Percentiles rank a stretch among this genome's conserved stretches.
Conservation (phyloP, 2,113 vertebrate genomes). For the Phyllostomus hastatus region DNA sequence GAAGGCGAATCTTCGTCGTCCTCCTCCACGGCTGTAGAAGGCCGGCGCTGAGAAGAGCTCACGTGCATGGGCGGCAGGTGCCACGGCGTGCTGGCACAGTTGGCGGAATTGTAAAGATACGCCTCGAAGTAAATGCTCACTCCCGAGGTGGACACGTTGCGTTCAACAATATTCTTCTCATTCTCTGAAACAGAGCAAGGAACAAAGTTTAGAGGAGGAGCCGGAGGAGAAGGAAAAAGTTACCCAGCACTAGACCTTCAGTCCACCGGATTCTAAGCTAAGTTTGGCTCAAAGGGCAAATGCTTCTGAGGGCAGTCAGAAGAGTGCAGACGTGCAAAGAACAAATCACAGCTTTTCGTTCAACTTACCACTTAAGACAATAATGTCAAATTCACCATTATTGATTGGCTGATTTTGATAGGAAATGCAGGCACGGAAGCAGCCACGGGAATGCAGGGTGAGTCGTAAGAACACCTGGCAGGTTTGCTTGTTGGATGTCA, state of each 20-base stretch:
- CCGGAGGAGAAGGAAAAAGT: not conserved
- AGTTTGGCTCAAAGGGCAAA: not conserved
- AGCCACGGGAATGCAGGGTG: slow-evolving; percentile 90
- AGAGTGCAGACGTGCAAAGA: not conserved
- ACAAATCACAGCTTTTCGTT: slow-evolving; percentile 34
- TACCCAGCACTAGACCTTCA: not conserved
- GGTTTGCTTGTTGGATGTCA: slow-evolving; percentile 89
- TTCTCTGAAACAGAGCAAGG: slow-evolving; percentile 84
- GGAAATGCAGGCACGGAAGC: slow-evolving; percentile 93
- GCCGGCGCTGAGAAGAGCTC: slow-evolving; percentile 89
- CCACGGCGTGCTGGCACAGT: slow-evolving; percentile 90
- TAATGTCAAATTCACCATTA: slow-evolving; percentile 98
- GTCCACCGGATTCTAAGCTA: not conserved
- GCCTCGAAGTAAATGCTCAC: slow-evolving; percentile 98
- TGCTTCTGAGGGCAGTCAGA: not conserved
- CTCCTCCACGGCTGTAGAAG: slow-evolving; percentile 91
- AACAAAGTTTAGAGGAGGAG: slow-evolving; percentile 6
- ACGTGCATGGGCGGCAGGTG: slow-evolving; percentile 88
- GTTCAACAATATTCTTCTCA: slow-evolving; percentile 95
- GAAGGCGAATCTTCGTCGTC: slow-evolving; percentile 92
- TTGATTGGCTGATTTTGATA: slow-evolving; percentile 96
- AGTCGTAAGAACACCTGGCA: slow-evolving; percentile 93
- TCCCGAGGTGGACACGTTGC: slow-evolving; percentile 96
- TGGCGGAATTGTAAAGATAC: slow-evolving; percentile 93
- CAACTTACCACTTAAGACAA: slow-evolving; percentile 95